Conservation (phyloP, 2,888 invertebrate species). For the Corbicula japonica region DNA sequence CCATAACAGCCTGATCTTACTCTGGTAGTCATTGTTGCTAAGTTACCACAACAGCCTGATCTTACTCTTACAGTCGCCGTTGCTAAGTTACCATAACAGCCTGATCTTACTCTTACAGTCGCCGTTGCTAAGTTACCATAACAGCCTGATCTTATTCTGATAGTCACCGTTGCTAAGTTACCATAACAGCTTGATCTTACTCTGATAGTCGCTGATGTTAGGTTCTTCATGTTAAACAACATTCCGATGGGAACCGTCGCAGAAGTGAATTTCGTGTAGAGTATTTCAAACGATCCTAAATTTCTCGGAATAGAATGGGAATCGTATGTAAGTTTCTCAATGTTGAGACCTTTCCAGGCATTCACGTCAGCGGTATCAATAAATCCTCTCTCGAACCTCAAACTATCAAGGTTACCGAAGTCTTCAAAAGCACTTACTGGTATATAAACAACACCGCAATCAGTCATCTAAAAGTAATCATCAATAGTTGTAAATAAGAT, state of each 20-base stretch:
- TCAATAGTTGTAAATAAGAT: too few relatives aligned
- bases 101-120: background rate
- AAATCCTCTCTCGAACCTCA: conserved; percentile 64
- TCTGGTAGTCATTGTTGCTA: background rate
- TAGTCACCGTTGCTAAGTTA: background rate
- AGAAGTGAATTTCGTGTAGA: conserved; percentile 56
- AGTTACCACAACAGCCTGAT: background rate
- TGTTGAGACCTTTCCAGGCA: conserved; percentile 55
- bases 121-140: background rate
- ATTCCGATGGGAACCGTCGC: conserved; percentile 60
- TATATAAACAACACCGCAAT: conserved; percentile 64
- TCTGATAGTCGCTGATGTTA: conserved; percentile 36
- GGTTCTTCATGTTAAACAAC: conserved; percentile 55
- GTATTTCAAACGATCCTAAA: conserved; percentile 62
- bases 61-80: background rate
- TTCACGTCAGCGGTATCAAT: conserved; percentile 48
- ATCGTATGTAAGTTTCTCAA: conserved; percentile 55
- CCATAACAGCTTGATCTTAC: conserved; percentile 12
- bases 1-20: background rate
- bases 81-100: background rate
- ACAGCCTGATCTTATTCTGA: background rate
- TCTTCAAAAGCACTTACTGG: conserved; percentile 60
- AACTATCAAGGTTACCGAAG: conserved; percentile 68
- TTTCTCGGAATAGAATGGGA: conserved; percentile 50
- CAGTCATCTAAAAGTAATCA: conserved; percentile 49